Evolutionary conservation across 2,113 vertebrate genomes (phyloP).

Genomic region (Phalacrocorax carbo): DNA sequence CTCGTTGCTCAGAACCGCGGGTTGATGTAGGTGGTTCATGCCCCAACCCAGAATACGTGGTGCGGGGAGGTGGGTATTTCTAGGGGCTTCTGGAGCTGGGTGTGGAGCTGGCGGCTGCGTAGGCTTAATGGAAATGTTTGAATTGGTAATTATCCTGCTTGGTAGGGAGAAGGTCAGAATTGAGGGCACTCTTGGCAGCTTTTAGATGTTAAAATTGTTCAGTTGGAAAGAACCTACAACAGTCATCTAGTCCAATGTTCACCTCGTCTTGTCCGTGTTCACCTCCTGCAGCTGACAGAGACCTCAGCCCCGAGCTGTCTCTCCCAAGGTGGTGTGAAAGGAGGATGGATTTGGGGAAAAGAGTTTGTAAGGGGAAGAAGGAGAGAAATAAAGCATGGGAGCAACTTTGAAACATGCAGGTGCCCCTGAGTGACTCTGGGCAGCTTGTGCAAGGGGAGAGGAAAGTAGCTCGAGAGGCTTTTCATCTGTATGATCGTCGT

Average conservation of each 20-base stretch:
- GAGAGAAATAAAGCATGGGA: not conserved
- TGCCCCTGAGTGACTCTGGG: not conserved
- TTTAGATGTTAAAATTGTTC: not conserved
- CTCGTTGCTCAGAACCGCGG: not conserved
- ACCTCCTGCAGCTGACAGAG: not conserved
- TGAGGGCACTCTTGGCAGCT: not conserved
- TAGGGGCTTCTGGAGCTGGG: not conserved
- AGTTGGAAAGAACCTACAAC: not conserved
- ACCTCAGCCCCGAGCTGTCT: not conserved
- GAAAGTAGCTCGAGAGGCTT: not conserved
- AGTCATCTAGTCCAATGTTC: not conserved
- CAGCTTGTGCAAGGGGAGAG: not conserved
- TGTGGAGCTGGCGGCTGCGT: not conserved
- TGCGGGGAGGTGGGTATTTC: not conserved
- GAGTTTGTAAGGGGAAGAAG: not conserved
- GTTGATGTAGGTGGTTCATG: rapidly evolving
- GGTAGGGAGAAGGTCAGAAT: not conserved
- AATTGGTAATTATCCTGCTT: not conserved
- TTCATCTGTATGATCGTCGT: not conserved
- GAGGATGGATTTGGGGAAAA: not conserved
- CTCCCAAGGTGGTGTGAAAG: not conserved
- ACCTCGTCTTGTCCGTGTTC: not conserved
- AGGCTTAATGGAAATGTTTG: not conserved
- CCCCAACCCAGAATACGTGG: rapidly evolving
- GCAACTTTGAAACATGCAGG: not conserved